Evolutionary conservation across 64 coral and sea anemone species (phyloP), one percentile per base, ranked within the genome.

Genomic region (Anthopleura sola): DNA sequence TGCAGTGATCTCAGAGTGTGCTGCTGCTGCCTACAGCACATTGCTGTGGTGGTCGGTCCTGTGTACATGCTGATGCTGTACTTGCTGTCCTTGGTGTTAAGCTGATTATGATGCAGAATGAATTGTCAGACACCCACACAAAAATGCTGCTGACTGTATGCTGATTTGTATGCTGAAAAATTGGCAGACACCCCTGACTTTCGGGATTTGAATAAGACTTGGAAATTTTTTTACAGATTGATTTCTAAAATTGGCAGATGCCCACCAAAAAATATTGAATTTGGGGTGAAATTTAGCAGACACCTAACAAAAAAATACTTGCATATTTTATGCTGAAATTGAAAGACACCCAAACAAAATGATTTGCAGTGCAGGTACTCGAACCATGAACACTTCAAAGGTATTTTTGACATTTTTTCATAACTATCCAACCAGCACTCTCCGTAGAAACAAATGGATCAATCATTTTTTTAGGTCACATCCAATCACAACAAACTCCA

Each of bases 21-120:
- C 75, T 79, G 37, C 44, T 34, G 75, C 75, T 47, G 76, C 44
- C 76, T 46, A 79, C 76, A 79, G 76, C 24, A 48, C 8, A 79
- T 44, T 79, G 44, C 76, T 79, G 76, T 79, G 76, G 50, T 14
- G 50, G 50, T 53, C 50, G 50, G 36, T 79, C 76, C 76, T 44
- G 76, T 79, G 38, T 79, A 32, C 66, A n/a, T 40, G 76, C 76
- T 79, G 76, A n/a, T n/a, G n/a, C n/a, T n/a, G n/a, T n/a, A n/a
- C n/a, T n/a, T n/a, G n/a, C 38, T 37, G 11, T 24, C n/a, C 18
- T 79, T 79, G 76, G 76, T 79, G 76, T 79, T 79, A 79, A 44
- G 76, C 76, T 24, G 76, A 79, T 38, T n/a, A 36, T 71, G 66
- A 14, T 33, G 66, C 66, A 34, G 66, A 34, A 32, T 71, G 66